A percentile compares a stretch with the other conserved stretches of the same genome.
Evolutionary conservation across 2,113 vertebrate species (phyloP).

Genomic region (Lasiurus borealis): DNA sequence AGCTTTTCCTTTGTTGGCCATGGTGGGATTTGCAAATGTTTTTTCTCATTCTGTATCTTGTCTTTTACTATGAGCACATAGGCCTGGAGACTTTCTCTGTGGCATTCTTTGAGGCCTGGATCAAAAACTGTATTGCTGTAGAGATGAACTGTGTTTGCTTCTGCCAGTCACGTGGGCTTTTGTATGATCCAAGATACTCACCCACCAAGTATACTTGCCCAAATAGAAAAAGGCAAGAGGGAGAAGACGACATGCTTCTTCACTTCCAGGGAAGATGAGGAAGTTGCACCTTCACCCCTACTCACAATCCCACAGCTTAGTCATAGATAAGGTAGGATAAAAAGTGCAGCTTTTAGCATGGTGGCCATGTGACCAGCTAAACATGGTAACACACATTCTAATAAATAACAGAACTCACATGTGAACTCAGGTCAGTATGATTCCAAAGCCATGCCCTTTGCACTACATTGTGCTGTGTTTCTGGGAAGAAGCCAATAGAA

Average conservation of each 20-base stretch:
- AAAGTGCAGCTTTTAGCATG: neutral
- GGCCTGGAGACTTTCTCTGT: neutral
- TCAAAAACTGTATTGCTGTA: neutral
- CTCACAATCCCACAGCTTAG: neutral
- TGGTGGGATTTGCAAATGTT: neutral
- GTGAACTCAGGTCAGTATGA: neutral
- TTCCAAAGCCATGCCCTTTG: neutral
- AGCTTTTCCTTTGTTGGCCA: neutral
- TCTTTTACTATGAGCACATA: neutral
- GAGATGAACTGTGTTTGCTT: neutral
- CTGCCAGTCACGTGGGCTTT: neutral
- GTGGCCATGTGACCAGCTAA: neutral
- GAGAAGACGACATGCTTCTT: neutral
- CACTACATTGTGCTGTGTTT: neutral
- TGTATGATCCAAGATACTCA: neutral
- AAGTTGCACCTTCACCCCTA: neutral
- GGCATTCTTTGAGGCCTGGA: constrained; percentile 4
- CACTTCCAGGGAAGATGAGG: neutral
- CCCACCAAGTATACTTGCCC: neutral
- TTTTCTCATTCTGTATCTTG: neutral
- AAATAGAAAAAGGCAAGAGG: neutral
- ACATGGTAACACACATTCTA: neutral
- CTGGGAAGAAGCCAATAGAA: neutral
- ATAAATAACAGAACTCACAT: neutral
- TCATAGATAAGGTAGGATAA: neutral